Conservation (phyloP, 2,113 vertebrate species). For the Bambusicola thoracicus region DNA sequence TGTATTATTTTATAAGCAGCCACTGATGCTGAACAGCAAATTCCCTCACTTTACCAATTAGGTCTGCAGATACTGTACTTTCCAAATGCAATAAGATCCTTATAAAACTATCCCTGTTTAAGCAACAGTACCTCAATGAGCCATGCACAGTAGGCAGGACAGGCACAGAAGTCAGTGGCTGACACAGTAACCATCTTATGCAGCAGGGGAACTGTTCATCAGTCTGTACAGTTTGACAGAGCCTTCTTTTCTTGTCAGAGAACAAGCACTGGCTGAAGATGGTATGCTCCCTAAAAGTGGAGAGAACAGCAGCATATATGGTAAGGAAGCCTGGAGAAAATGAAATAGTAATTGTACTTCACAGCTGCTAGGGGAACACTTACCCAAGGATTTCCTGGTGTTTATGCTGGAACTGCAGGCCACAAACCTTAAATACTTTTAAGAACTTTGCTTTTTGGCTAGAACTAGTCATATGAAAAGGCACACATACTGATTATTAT, state of each 20-base stretch:
- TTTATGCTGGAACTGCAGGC: neutral
- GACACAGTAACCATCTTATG: neutral
- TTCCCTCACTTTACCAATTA: neutral
- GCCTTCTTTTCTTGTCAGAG: neutral
- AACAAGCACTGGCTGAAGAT: neutral
- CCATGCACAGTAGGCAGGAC: neutral
- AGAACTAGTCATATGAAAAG: neutral
- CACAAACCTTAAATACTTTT: neutral
- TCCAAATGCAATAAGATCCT: neutral
- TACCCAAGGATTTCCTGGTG: neutral
- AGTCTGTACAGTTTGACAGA: neutral
- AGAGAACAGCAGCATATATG: neutral
- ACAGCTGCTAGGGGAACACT: neutral
- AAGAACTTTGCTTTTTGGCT: neutral
- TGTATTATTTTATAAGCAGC: neutral
- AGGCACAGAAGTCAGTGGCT: neutral
- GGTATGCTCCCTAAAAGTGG: neutral
- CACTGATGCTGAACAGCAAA: neutral
- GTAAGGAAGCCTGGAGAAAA: neutral
- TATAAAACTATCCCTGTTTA: neutral
- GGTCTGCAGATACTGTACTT: neutral
- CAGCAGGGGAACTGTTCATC: neutral
- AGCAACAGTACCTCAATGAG: neutral
- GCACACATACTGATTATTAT: neutral
- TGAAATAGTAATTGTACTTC: neutral